Base-by-base conservation (phyloP, 2,888 invertebrate genomes). In the Pseudolycoriella hygida region DNA sequence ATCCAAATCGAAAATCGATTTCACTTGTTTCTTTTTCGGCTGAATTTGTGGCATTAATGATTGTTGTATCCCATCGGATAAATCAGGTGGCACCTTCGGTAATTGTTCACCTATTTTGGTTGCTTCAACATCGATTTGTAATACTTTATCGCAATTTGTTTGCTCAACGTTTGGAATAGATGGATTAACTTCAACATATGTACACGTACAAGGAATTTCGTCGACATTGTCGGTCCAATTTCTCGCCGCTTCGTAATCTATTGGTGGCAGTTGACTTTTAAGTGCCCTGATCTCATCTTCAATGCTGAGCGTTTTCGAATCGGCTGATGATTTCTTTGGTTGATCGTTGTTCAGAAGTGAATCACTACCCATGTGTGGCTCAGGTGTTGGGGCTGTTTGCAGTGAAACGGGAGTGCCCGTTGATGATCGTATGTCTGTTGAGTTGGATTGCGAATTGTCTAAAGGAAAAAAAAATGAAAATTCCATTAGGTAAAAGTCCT, bases 1-100 rank as follows among this genome's bases (percentile, higher is more conserved):
- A 51, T 65, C 65, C 19, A 65, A 53, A 54, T 65, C 65, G 51
- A 65, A 65, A 46, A 65, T 65, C 1, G 65, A 65, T 47, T 61
- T 64, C 0, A 56, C 54, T n/a, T n/a, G 58, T 48, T 58, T 62
- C 38, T 47, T 46, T 5, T 19, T 14, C 5, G 32, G 30, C 12
- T 34, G n/a, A 34, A 42, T 17, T 12, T 17, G 8, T 15, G 39
- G 15, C 15, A 15, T 39, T 8, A 39, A 19, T 10, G 42, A 43
- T 17, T 12, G n/a, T 14, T 34, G n/a, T 25, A 8, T 25, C 3
- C 8, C 34, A 34, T 14, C 12, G 12, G 34, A 3, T 34, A 34
- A 34, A 14, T 12, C 17, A 6, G 14, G 10, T 11, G 14, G 17
- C 15, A 15, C 10, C 17, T 17, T 14, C 15, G 14, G 17, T 39